A percentile compares a stretch with the other conserved stretches of the same genome.
Evolutionary conservation across 2,888 invertebrate genomes (phyloP).

Genomic region (Folsomia candida): DNA sequence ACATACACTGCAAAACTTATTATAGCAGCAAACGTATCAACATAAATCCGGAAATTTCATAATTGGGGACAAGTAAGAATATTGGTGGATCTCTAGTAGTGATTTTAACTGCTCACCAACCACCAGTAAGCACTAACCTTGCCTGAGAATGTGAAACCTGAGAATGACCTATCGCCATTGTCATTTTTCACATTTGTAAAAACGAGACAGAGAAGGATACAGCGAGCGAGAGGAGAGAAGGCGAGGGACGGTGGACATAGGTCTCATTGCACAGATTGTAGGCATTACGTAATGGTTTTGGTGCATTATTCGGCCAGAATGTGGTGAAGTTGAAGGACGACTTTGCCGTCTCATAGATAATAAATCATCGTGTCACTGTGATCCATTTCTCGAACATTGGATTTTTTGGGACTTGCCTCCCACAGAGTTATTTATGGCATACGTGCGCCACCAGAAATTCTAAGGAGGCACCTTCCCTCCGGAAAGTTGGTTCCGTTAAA

Average conservation of each 20-base stretch:
- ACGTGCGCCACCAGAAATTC: conserved; percentile 34
- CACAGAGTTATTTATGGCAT: conserved; percentile 49
- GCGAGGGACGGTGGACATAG: neutral
- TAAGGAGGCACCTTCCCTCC: no score
- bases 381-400: conserved; percentile 44
- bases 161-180: no score
- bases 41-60: no score
- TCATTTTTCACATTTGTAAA: neutral
- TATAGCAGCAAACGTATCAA: no score
- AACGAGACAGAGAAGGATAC: neutral
- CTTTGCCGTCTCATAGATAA: conserved; percentile 43
- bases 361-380: conserved; percentile 50
- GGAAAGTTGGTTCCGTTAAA: no score
- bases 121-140: no score
- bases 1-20: no score
- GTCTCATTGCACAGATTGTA: neutral
- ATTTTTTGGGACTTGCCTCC: conserved; percentile 45
- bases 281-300: neutral
- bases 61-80: no score
- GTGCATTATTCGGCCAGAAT: no score
- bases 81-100: no score
- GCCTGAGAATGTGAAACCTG: no score
- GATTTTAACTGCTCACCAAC: no score
- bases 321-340: conserved; percentile 38
- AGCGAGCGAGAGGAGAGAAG: neutral